Evolutionary conservation across 1,140 invertebrate species (phyloP), one percentile per base, ranked within the genome.

Genomic region (Calephelis nemesis): DNA sequence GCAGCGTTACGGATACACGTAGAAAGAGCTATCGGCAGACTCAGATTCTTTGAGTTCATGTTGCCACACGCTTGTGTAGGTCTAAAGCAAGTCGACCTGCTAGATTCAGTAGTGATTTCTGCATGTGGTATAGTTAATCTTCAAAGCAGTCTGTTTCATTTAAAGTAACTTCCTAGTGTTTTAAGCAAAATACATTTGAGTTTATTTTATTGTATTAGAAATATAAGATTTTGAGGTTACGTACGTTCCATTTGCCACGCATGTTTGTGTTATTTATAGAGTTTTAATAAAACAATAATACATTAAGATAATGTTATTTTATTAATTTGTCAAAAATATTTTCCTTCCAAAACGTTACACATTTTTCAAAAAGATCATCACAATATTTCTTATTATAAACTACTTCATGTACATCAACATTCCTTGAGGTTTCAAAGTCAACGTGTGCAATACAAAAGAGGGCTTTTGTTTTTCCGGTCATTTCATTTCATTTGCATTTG

Each of bases 1-100:
- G 63, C 63, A 19, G 47, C 45, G 30, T 48, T 65, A 30, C 63
- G 63, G 30, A 65, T 65, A 39, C 63, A 65, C 11, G 19, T 65
- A 39, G 63, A 65, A 49, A 65, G 63, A 40, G 15, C 47, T n/a
- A 65, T 65, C 4, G 19, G 47, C 13, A 39, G 63, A 30, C 30
- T 65, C 10, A 15, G 63, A 15, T 30, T 49, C 11, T 64, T 64
- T 64, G 15, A 49, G 7, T 47, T 64, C 1, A 30, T 64, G 13
- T 12, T 12, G 15, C 63, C 63, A 49, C 47, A 49, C 30, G 63
- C 63, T 47, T 64, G 63, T 50, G 47, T 64, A 48, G 45, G 49
- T 49, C 15, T 39, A 30, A 19, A 19, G 15, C 15, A 19, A 19
- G 15, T 19, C 15, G 15, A 19, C 15, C 15, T 19, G 15, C 15